These are phyloP conservation scores for Melanotaenia duboulayi DNA, from an alignment of 2,113 vertebrate species.

Conservation along the genomic window DNA sequence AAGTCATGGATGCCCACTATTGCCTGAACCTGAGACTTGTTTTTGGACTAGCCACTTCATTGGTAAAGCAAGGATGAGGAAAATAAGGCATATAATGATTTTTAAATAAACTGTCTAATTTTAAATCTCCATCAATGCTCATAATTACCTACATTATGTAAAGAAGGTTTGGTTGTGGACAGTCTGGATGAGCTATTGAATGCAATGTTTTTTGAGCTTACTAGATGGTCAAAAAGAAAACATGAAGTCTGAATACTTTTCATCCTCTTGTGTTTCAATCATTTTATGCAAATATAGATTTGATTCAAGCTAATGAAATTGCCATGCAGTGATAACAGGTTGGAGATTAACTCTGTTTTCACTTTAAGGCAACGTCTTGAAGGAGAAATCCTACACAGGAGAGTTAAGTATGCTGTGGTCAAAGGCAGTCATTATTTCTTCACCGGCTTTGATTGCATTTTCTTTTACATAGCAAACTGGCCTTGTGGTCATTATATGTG, in stretches of 20 bases:
- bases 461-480: constrained; percentile 27
- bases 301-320: constrained; percentile 13
- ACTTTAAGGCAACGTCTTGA: constrained; percentile 10
- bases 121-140: background rate
- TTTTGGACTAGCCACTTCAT: background rate
- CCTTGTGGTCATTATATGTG: constrained; percentile 64
- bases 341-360: constrained; percentile 13
- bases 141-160: background rate
- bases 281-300: background rate
- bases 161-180: background rate
- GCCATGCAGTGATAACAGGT: background rate
- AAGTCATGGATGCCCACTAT: background rate
- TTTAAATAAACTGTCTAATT: background rate
- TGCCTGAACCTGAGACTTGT: background rate
- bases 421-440: constrained; percentile 47
- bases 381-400: constrained; percentile 27
- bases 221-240: too few species aligned
- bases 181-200: background rate
- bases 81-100: background rate
- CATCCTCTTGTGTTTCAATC: constrained; percentile 5
- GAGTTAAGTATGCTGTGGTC: constrained; percentile 45
- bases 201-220: background rate
- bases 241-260: background rate
- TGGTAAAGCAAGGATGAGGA: background rate
- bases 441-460: constrained; percentile 33